phyloP scores from a whole-genome alignment of 2,113 vertebrate species.

The Sinocyclocheilus anophthalmus region DNA sequence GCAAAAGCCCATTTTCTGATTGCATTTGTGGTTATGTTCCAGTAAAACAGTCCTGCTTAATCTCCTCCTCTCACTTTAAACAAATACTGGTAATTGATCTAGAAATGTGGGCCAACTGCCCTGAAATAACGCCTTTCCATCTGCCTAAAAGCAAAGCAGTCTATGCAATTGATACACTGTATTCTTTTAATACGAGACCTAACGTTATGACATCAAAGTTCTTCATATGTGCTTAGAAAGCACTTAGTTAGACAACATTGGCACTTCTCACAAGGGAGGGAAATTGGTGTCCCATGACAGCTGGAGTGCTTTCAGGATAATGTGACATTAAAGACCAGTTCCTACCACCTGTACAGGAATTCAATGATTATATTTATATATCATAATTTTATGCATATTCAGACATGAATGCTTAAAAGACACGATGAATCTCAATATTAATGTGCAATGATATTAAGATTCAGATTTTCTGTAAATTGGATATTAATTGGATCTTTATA shows the following conservation, averaged over 20 bases:
- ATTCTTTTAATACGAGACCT: neutral
- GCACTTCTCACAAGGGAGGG: neutral
- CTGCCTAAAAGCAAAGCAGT: neutral
- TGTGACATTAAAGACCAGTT: neutral
- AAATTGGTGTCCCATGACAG: conserved; percentile 11
- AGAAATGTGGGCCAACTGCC: conserved; percentile 33
- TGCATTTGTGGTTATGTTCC: conserved; percentile 20
- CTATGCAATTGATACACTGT: neutral
- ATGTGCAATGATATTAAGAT: too few species aligned
- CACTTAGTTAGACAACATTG: neutral
- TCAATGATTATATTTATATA: neutral
- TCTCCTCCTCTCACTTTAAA: conserved; percentile 17
- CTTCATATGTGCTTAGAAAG: neutral
- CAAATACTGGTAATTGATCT: conserved; percentile 45
- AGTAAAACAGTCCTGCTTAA: conserved; percentile 33
- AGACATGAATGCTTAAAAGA: neutral
- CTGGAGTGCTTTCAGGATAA: conserved; percentile 8
- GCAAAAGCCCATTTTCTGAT: conserved; percentile 42
- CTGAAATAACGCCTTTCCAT: conserved; percentile 18
- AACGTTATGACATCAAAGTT: neutral
- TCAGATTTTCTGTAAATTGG: too few species aligned
- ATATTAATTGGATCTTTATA: neutral
- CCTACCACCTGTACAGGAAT: neutral
- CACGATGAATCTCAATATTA: too few species aligned
- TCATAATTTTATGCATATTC: neutral